Percentiles rank a stretch among this genome's conserved stretches.
Evolutionary conservation across 35 echinoderm and acorn worm species (phyloP).

Genomic region (Lytechinus variegatus): DNA sequence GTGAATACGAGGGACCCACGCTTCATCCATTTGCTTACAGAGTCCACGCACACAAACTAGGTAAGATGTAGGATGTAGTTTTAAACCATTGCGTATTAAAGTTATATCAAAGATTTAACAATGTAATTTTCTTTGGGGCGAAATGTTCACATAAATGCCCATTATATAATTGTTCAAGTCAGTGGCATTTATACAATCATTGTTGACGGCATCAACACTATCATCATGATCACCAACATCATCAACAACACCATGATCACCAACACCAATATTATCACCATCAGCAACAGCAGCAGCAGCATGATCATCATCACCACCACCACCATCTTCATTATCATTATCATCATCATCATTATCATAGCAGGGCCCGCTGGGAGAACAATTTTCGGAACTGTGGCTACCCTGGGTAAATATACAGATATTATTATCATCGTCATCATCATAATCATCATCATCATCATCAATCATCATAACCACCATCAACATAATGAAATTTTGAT

Average conservation of each 20-base stretch:
- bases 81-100: too few relatives aligned
- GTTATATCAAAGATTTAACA: too few relatives aligned
- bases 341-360: too few relatives aligned
- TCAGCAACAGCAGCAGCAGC: not conserved
- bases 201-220: too few relatives aligned
- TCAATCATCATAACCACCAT: not conserved
- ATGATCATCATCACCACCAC: not conserved
- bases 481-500: too few relatives aligned
- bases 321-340: not conserved
- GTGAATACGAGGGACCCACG: slow-evolving; percentile 59
- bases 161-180: too few relatives aligned
- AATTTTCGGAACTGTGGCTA: too few relatives aligned
- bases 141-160: too few relatives aligned
- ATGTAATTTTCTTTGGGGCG: too few relatives aligned
- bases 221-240: not conserved
- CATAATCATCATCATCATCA: not conserved
- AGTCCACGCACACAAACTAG: slow-evolving; percentile 88
- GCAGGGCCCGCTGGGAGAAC: too few relatives aligned
- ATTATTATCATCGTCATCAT: not conserved
- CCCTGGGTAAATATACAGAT: too few relatives aligned
- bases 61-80: slow-evolving; percentile 57
- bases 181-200: too few relatives aligned
- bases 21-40: slow-evolving; percentile 92
- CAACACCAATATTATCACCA: not conserved
- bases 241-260: not conserved